These are phyloP conservation scores for Catharus bicknelli DNA, from an alignment of 2,113 vertebrate species.

Conservation along the genomic window DNA sequence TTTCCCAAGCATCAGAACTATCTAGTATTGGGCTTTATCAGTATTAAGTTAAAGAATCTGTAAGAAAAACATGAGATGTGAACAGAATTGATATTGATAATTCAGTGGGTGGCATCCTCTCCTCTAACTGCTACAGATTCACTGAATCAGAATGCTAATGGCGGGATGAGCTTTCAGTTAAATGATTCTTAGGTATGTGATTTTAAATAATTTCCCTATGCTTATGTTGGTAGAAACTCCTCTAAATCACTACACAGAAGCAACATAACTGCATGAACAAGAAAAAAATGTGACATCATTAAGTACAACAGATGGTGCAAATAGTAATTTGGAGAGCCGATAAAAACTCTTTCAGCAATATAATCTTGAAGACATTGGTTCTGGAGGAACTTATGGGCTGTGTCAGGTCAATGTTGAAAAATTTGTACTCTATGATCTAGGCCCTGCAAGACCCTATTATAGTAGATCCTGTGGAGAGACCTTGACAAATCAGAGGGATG, in stretches of 20 bases:
- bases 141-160: neutral
- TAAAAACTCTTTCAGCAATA: neutral
- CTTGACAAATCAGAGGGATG: neutral
- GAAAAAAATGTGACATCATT: neutral
- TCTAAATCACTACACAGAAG: neutral
- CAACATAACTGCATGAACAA: neutral
- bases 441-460: neutral
- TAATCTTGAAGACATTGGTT: neutral
- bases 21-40: neutral
- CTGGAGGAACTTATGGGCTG: neutral
- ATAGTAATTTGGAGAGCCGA: neutral
- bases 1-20: neutral
- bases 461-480: neutral
- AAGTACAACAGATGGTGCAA: neutral
- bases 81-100: conserved; percentile 1
- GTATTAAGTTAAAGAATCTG: neutral
- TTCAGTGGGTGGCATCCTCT: conserved; percentile 24
- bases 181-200: neutral
- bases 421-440: neutral
- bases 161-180: neutral
- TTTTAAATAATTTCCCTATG: neutral
- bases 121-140: neutral
- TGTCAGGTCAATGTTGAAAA: neutral
- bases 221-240: neutral
- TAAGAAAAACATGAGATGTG: neutral